These are phyloP conservation scores for Zelleria hepariella DNA, from an alignment of 2,888 invertebrate species.

Conservation along the genomic window DNA sequence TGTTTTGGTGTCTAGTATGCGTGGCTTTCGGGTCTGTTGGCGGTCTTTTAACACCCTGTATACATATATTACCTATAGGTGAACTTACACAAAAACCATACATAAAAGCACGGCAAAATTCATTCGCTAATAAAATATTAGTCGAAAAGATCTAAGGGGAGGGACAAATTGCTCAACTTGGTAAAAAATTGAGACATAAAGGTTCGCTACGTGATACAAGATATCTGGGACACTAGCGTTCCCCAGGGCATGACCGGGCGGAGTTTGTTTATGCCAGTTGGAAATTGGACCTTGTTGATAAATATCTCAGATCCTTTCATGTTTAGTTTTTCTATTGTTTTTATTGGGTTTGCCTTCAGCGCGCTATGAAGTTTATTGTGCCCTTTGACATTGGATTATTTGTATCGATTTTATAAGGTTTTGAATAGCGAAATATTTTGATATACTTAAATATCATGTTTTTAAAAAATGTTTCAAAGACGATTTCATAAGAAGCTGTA, in stretches of 20 bases:
- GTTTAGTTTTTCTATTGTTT: not conserved
- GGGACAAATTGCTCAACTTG: not conserved
- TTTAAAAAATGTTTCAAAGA: too few relatives aligned
- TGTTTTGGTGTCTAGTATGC: too few relatives aligned
- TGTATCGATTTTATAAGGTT: too few relatives aligned
- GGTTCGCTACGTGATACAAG: not conserved
- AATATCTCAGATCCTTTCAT: not conserved
- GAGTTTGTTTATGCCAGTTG: not conserved
- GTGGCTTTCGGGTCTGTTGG: too few relatives aligned
- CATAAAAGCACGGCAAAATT: not conserved
- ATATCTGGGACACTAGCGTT: conserved; percentile 14
- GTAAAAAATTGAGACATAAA: not conserved
- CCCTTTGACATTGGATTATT: too few relatives aligned
- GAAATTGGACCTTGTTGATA: not conserved
- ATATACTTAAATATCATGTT: too few relatives aligned
- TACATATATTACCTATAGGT: too few relatives aligned
- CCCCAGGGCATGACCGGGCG: conserved; percentile 24
- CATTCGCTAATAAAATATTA: not conserved
- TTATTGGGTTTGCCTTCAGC: too few relatives aligned
- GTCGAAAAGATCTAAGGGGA: not conserved
- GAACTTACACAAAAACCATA: not conserved
- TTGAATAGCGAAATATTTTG: too few relatives aligned
- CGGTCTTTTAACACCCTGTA: too few relatives aligned
- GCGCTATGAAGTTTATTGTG: too few relatives aligned
- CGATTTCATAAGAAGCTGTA: too few relatives aligned